Evolutionary conservation across 2,113 vertebrate species (phyloP).

Genomic region (Lophotis ruficrista): DNA sequence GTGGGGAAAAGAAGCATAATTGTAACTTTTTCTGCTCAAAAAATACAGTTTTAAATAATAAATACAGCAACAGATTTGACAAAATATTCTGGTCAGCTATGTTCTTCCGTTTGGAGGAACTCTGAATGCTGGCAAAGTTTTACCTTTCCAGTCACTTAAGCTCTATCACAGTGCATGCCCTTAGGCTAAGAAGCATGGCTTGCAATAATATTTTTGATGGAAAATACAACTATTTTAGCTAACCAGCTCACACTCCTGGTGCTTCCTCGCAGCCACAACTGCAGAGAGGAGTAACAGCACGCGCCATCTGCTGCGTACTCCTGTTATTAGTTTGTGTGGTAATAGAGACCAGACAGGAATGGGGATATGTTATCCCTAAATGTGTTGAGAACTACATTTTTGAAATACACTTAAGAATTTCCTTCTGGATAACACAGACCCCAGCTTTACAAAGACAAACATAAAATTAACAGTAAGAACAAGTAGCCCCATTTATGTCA

Average conservation of each 20-base stretch:
- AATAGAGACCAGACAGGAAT: not conserved
- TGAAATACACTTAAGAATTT: not conserved
- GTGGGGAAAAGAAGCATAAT: not conserved
- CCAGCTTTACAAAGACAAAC: not conserved
- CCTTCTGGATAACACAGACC: not conserved
- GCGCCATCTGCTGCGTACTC: constrained; percentile 13
- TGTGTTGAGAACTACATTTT: not conserved
- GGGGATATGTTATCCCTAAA: not conserved
- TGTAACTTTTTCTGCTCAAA: not conserved
- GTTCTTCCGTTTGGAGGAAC: not conserved
- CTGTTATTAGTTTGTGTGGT: not conserved
- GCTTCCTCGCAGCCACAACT: not conserved
- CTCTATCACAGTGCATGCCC: not conserved
- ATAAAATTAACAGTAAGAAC: not conserved
- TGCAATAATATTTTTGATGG: not conserved
- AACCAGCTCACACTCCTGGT: not conserved
- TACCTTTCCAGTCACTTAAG: not conserved
- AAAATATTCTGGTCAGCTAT: not conserved
- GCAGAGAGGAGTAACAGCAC: not conserved
- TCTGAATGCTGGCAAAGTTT: not conserved
- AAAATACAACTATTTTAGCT: not conserved
- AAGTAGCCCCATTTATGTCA: not conserved
- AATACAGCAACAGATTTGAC: not conserved
- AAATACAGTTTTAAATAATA: not conserved
- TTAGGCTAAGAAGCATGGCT: not conserved